Conservation (phyloP, 2,888 invertebrate species). For the Leistus spinibarbis region DNA sequence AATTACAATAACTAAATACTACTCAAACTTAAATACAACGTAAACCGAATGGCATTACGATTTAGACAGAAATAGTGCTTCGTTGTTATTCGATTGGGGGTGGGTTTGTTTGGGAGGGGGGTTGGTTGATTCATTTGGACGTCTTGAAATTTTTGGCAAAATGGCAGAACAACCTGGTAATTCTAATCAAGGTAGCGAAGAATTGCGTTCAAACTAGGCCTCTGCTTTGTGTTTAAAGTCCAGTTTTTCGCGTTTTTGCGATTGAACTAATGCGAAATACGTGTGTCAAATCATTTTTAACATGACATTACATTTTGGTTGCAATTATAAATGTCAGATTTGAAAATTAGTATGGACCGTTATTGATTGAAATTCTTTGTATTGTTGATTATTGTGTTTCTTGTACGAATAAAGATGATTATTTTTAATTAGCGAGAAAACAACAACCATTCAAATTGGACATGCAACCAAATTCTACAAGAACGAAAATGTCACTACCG, state of each 20-base stretch:
- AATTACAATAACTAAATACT: constrained; percentile 7
- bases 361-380: neutral
- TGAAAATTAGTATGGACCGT: neutral
- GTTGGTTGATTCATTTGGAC: constrained; percentile 24
- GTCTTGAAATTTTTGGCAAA: constrained; percentile 51
- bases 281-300: neutral
- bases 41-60: constrained; percentile 33
- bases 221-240: neutral
- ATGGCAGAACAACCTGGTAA: constrained; percentile 78
- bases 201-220: neutral
- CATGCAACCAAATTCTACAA: constrained; percentile 46
- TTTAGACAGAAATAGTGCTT: constrained; percentile 15
- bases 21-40: neutral
- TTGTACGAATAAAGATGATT: neutral
- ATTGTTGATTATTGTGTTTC: neutral
- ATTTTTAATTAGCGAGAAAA: constrained; percentile 37
- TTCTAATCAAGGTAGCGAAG: constrained; percentile 64
- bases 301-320: neutral
- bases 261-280: neutral
- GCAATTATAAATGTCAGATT: neutral
- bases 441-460: constrained; percentile 45
- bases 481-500: constrained; percentile 55
- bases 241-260: neutral
- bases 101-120: constrained; percentile 27
- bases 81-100: constrained; percentile 19